These are phyloP conservation scores for Ganaspis sp. DNA, from an alignment of 1,140 invertebrate genomes.

Conservation along the genomic window DNA sequence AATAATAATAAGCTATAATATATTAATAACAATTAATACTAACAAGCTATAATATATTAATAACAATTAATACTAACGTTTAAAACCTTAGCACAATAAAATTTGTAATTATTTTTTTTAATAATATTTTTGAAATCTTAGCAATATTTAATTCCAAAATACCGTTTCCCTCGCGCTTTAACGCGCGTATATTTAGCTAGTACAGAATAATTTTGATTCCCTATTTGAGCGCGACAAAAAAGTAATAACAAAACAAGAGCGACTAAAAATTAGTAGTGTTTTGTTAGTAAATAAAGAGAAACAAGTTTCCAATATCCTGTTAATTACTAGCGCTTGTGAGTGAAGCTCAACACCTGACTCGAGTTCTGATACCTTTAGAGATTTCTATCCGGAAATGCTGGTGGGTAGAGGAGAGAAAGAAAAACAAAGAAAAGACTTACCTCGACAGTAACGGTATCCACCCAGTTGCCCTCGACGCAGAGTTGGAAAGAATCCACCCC, in stretches of 20 bases:
- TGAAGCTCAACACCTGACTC: background rate
- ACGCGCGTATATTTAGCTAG: no score
- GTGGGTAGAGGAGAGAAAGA: background rate
- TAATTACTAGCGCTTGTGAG: constrained; percentile 6
- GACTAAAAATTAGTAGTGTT: background rate
- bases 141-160: no score
- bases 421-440: constrained; percentile 72
- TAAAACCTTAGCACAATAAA: no score
- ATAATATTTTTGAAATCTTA: no score
- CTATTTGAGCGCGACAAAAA: no score
- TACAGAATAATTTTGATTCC: background rate
- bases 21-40: no score
- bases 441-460: constrained; percentile 94
- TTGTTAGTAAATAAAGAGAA: background rate
- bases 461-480: constrained; percentile 96
- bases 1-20: no score
- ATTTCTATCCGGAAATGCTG: background rate
- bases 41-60: no score
- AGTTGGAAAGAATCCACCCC: constrained; percentile 95
- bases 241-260: background rate
- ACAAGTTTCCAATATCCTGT: constrained; percentile 13
- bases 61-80: no score
- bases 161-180: background rate
- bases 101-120: no score
- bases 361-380: constrained; percentile 3